Evolutionary conservation across 2,113 vertebrate species (phyloP), one percentile per base, ranked within the genome.

Genomic region (Corydoras maculifer): DNA sequence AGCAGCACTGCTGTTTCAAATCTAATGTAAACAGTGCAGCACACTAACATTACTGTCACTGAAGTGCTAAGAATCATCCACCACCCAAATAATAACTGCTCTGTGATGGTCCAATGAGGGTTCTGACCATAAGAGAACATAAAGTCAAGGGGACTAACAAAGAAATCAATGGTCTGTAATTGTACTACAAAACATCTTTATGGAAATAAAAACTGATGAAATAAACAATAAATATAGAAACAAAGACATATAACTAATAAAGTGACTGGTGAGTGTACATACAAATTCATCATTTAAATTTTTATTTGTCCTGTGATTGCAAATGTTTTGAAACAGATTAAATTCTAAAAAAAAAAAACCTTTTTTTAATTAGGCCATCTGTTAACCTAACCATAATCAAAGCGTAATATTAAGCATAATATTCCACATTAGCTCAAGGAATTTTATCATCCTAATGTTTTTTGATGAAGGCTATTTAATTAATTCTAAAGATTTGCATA

Each of bases 351-450:
- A 4, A 9, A 50, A 50, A 25, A 25, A 25, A 25, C n/a, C n/a
- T 6, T 68, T 68, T 79, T 64, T 43, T 63, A 15, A 64, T 75
- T 31, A 6, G 32, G 51, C 61, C 57, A 69, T 62, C 69, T 69
- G 68, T 76, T 70, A 73, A 64, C 3, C 14, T 49, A 59, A 35
- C 53, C 15, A 59, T 48, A 61, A 62, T 75, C 68, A 63, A 75
- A 66, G 55, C 66, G 48, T 66, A 68, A 68, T 15, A 75, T 48
- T n/a, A 29, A 68, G 61, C 5, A 30, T 74, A 75, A 76, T 70
- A 75, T 81, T 78, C 78, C 50, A 73, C 80, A 78, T 73, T 81
- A 73, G 77, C 74, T 25, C 18, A 14, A 15, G 15, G 51, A 66
- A 75, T 55, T 55, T 65, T 74, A 67, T 58, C 64, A 69, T 32